Base-by-base conservation (phyloP, 2,888 invertebrate species). In the Nymphalis c-album region DNA sequence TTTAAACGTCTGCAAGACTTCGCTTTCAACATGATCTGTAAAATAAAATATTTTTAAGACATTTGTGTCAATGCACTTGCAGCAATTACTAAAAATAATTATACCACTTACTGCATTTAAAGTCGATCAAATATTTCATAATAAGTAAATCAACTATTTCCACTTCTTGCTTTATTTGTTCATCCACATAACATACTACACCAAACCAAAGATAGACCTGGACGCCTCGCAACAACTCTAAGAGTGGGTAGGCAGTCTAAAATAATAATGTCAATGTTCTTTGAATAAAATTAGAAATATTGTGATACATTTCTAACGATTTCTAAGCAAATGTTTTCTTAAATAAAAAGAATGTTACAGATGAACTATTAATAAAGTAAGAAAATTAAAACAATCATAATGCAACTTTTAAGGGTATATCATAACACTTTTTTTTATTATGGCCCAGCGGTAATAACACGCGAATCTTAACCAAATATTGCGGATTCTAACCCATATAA, bases 121-220 rank as follows among this genome's bases (percentile, higher is more conserved):
- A 85, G 65, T 87, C 83, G 47, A 87, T 88, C 59, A 86, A 71
- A 69, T 80, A 78, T 73, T 88, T 88, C 18, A 87, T 80, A 10
- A 87, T 81, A 0, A 83, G 67, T 7, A 79, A 77, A 10, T 86
- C 83, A 1, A 82, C 84, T 45, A 73, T 67, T 20, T 83, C 81
- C 20, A 87, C 86, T 73, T 87, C 83, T 65, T 81, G 78, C 7
- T 71, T 75, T 18, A 86, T 73, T 67, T 84, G 82, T 51, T 86
- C 83, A 31, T 82, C 79, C 2, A 87, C 72, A 50, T 78, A 83
- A 59, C 83, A 83, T 31, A 78, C 80, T 17, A 82, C 69, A 58
- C 75, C 76, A 67, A 80, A 83, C 86, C 86, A 87, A 5, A 77
- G 57, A 47, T 83, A 83, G 3, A 85, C 82, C 22, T 83, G 67